A percentile compares a stretch with the other conserved stretches of the same genome.
phyloP scores from a whole-genome alignment of 2,113 vertebrate species.

The Hoplias malabaricus region DNA sequence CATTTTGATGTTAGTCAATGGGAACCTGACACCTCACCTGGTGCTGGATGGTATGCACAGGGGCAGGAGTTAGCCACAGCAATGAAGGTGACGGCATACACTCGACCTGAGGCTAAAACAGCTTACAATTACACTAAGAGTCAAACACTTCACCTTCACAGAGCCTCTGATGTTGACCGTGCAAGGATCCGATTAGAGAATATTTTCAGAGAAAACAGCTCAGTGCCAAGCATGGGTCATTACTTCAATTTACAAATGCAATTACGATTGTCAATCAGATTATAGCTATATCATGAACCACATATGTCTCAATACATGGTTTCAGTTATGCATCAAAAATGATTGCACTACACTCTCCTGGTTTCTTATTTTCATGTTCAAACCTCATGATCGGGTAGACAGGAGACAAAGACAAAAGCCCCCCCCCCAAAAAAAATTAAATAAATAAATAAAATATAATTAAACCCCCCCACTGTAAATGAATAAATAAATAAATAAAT shows the following conservation, averaged over 20 bases:
- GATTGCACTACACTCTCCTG: background rate
- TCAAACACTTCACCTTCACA: constrained; percentile 2
- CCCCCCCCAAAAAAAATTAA: too few species aligned
- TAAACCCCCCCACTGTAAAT: too few species aligned
- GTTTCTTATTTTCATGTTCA: too few species aligned
- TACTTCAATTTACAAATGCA: background rate
- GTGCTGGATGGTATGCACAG: constrained; percentile 33
- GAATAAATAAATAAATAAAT: too few species aligned
- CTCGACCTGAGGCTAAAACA: constrained; percentile 26
- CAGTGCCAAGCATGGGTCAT: background rate
- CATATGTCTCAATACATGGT: background rate
- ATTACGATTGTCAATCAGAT: background rate
- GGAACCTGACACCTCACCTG: constrained; percentile 49
- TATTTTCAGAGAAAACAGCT: background rate
- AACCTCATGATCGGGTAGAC: background rate
- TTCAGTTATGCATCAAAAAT: background rate
- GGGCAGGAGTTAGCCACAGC: constrained; percentile 40
- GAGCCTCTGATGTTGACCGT: constrained; percentile 15
- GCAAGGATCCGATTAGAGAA: constrained; percentile 2
- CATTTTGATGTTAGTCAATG: constrained; percentile 51
- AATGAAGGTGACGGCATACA: constrained; percentile 48
- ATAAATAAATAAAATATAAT: background rate
- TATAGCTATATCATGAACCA: background rate
- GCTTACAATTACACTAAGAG: constrained; percentile 37
- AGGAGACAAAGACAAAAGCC: too few species aligned